Base-by-base conservation (phyloP, 2,113 vertebrate species). In the Campylomormyrus numenius region DNA sequence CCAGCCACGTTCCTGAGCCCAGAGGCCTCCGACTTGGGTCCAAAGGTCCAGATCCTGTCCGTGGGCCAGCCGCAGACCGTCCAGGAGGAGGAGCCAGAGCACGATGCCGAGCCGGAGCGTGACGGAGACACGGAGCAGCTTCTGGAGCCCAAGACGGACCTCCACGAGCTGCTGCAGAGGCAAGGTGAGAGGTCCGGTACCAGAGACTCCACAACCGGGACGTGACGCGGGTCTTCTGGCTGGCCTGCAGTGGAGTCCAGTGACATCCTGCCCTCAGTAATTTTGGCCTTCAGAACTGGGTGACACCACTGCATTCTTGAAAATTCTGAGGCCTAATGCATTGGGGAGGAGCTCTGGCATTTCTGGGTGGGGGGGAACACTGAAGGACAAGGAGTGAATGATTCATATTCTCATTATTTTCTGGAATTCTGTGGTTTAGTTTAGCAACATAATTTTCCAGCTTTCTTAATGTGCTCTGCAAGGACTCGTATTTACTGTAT, bases 91-190 rank as follows among this genome's bases (percentile, higher is more conserved):
- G 92, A 88, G 80, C 84, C 91, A 0, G 96, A 97, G 91, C 92
- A 92, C 42, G 93, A 95, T 93, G 90, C 95, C 53, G 92, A 87
- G 70, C 84, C 91, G 0, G 96, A 97, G 91, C 92, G 93, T 56
- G 95, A 95, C 7, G 92, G 93, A 31, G 94, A 95, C 89, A 95
- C 93, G 0, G 96, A 97, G 88, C 90, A 92, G 21, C 88, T 95
- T 62, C 90, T 93, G 27, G 95, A 96, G n/a, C 89, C 95, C 92
- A 99, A 97, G 92, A 95, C 95, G 9, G 97, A 97, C 90, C 96
- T 99, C 27, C 97, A 98, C 8, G 96, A 98, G 91, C 94, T 98
- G 89, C 95, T 99, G 84, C 95, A 97, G 91, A 97, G 97, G 93
- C 95, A 96, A 90, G 98, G 98, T 98, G 90, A 93, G 94, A 5